Conservation (phyloP, 2,888 invertebrate species). For the Blastobasis adustella region DNA sequence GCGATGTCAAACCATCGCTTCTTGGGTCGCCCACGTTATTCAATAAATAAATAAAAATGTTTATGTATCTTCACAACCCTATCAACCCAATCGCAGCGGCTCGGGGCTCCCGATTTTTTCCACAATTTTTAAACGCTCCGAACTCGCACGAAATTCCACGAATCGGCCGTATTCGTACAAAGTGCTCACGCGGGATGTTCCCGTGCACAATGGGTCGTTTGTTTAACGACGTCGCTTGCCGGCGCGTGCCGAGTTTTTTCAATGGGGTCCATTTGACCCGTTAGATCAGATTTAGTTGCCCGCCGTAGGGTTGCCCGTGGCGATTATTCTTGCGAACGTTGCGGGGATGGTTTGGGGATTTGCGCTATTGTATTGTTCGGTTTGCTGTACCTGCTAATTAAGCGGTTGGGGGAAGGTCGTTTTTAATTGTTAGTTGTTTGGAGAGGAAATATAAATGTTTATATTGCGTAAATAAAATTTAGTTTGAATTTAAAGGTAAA, state of each 20-base stretch:
- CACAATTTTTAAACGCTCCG: slow-evolving; percentile 60
- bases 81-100: slow-evolving; percentile 43
- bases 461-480: too few relatives aligned
- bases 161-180: slow-evolving; percentile 63
- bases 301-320: not conserved
- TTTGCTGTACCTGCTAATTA: too few relatives aligned
- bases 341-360: not conserved
- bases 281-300: not conserved
- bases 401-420: too few relatives aligned
- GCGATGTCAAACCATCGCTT: too few relatives aligned
- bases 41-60: not conserved
- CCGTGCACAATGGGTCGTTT: slow-evolving; percentile 52
- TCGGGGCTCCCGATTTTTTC: slow-evolving; percentile 46
- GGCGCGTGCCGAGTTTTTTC: slow-evolving; percentile 54
- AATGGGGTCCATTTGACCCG: slow-evolving; percentile 43
- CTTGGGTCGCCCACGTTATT: too few relatives aligned
- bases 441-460: too few relatives aligned
- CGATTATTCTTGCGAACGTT: not conserved
- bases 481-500: too few relatives aligned
- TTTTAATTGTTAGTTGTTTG: too few relatives aligned
- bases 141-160: slow-evolving; percentile 43
- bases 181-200: slow-evolving; percentile 49
- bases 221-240: slow-evolving; percentile 62
- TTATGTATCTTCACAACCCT: slow-evolving; percentile 8
- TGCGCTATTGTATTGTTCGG: not conserved